Base-by-base conservation (phyloP, 1,140 invertebrate genomes). In the Drosophila hydei region DNA sequence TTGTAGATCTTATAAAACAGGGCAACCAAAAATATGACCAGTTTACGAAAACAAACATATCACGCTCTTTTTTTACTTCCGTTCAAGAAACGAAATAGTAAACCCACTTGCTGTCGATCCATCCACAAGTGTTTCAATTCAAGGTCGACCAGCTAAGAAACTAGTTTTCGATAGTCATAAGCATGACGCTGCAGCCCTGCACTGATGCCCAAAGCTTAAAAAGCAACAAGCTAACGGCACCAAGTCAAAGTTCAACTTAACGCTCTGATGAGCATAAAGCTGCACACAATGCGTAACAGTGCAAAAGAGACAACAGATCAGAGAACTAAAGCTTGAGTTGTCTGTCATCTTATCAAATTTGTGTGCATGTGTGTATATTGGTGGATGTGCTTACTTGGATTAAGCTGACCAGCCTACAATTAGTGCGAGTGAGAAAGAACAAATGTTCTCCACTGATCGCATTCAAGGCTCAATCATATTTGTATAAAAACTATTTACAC, bases 61-160 rank as follows among this genome's bases (percentile, higher is more conserved):
- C 60, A 70, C 42, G 30, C 8, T 45, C 5, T 18, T 51, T 51
- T 59, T 56, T 25, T 12, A 58, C 68, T 71, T 71, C 68, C 68
- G 68, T 51, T 52, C 33, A 36, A 21, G 14, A 33, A 61, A 4
- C 58, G 40, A 69, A 73, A 51, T 59, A 81, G 55, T 61, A 36
- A 63, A 48, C 45, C 7, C 51, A 55, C 14, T 40, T 23, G 59
- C 27, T 33, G 11, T 30, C 36, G 14, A 58, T 43, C 19, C 36
- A 58, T 43, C 19, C 36, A 18, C 42, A 16, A 43, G 54, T 43
- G 30, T 42, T 58, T 65, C 50, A 73, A 73, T 70, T 81, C 79
- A 81, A 81, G 79, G 79, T 83, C 79, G 75, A 33, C 47, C 54
- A 61, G 61, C 71, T 71, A 72, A 61, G 8, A 83, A 81, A 81